phyloP scores from a whole-genome alignment of 2,113 vertebrate genomes.

The Gallinago paraguaiae region DNA sequence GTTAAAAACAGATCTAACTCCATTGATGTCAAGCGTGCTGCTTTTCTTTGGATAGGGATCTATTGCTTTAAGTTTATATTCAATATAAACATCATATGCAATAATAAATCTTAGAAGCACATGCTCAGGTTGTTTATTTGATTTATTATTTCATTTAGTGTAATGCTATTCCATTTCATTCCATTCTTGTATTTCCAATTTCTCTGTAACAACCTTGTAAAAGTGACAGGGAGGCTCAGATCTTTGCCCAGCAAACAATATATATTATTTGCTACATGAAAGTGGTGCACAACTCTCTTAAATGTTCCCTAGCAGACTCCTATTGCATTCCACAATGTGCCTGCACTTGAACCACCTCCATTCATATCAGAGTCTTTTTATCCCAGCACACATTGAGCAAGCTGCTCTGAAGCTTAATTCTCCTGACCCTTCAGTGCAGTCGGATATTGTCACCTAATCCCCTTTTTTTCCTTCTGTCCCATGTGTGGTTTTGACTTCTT shows the following conservation, averaged over 20 bases:
- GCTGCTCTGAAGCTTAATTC: constrained; percentile 78
- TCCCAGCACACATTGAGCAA: constrained; percentile 79
- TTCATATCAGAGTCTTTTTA: constrained; percentile 79
- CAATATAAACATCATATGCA: constrained; percentile 3
- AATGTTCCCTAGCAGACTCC: constrained; percentile 71
- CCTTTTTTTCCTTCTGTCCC: constrained; percentile 77
- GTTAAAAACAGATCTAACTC: neutral
- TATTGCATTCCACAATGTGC: constrained; percentile 71
- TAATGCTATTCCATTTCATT: constrained; percentile 34
- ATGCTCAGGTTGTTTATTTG: constrained; percentile 30
- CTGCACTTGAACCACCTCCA: constrained; percentile 82
- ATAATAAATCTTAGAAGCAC: constrained; percentile 22
- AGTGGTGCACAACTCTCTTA: constrained; percentile 70
- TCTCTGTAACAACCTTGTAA: constrained; percentile 64
- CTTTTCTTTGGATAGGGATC: constrained; percentile 8
- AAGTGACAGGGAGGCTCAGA: constrained; percentile 68
- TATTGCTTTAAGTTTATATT: neutral
- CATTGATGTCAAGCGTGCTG: neutral
- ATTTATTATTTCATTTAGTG: constrained; percentile 54
- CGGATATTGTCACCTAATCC: constrained; percentile 83
- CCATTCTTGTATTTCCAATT: constrained; percentile 26
- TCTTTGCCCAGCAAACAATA: constrained; percentile 70
- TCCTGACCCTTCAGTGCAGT: constrained; percentile 81
- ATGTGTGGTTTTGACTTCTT: constrained; percentile 84
- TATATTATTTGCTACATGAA: constrained; percentile 74